Conservation (phyloP, 2,113 vertebrate genomes). For the Rhipidura dahli region DNA sequence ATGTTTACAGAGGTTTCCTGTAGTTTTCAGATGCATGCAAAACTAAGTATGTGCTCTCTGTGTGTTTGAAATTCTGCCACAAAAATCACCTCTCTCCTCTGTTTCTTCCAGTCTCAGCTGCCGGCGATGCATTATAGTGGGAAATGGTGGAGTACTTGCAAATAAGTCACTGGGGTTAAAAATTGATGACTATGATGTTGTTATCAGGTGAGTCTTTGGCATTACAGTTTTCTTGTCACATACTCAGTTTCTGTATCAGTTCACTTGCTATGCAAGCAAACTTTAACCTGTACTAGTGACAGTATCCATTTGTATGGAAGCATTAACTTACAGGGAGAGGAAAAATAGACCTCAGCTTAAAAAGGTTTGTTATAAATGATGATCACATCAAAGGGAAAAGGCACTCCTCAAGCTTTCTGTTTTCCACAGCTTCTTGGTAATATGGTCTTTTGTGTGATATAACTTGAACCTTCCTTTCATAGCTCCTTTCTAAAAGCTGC, state of each 20-base stretch:
- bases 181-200: constrained; percentile 93
- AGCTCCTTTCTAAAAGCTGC: not conserved
- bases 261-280: not conserved
- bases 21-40: not conserved
- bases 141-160: constrained; percentile 93
- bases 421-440: not conserved
- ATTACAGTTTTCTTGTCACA: not conserved
- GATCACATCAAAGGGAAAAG: not conserved
- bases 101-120: constrained; percentile 82
- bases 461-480: not conserved
- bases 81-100: constrained; percentile 1
- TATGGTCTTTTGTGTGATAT: not conserved
- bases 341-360: not conserved
- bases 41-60: not conserved
- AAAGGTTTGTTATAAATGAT: not conserved
- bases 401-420: not conserved
- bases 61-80: not conserved
- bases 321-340: not conserved
- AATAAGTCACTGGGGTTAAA: constrained; percentile 94
- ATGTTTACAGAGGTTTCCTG: not conserved
- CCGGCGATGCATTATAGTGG: constrained; percentile 93
- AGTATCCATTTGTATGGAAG: not conserved
- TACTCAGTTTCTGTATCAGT: not conserved
- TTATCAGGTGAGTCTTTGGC: constrained; percentile 85
- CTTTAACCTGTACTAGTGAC: not conserved